Percentiles rank a stretch among this genome's conserved stretches.
Evolutionary conservation across 2,113 vertebrate species (phyloP).

Genomic region (Scophthalmus maximus): DNA sequence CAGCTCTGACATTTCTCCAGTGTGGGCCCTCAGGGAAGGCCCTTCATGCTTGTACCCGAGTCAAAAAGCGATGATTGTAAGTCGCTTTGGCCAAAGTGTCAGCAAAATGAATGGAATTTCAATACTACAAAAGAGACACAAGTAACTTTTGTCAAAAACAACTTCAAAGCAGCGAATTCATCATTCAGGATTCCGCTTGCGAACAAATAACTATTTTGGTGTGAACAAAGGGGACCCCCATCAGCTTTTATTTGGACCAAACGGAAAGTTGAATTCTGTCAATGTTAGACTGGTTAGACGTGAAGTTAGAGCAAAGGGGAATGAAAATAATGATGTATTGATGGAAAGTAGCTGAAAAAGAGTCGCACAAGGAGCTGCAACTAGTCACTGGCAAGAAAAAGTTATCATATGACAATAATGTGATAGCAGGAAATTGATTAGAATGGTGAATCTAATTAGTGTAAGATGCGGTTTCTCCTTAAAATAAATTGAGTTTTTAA

Average conservation of each 20-base stretch:
- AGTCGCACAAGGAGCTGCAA: background rate
- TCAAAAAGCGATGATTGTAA: no score
- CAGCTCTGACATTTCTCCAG: constrained; percentile 52
- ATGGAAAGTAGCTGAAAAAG: constrained; percentile 30
- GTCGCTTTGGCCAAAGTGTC: no score
- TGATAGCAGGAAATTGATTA: background rate
- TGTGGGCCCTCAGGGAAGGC: no score
- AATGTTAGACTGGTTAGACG: constrained; percentile 20
- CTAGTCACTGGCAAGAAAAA: background rate
- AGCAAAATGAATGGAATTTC: no score
- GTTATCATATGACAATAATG: background rate
- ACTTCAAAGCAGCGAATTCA: background rate
- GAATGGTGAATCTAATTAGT: background rate
- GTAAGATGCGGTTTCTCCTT: background rate
- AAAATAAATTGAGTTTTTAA: background rate
- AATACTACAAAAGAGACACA: constrained; percentile 16
- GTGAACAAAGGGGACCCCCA: constrained; percentile 20
- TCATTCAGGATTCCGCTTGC: background rate
- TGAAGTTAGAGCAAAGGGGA: constrained; percentile 18
- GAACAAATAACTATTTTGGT: constrained; percentile 14
- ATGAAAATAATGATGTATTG: constrained; percentile 32
- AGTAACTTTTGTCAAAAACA: background rate
- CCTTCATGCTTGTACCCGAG: no score
- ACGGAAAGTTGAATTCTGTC: constrained; percentile 18
- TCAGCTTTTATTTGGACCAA: constrained; percentile 30